Base-by-base conservation (phyloP, 1,140 invertebrate genomes). In the Pemphigus obesinymphae region DNA sequence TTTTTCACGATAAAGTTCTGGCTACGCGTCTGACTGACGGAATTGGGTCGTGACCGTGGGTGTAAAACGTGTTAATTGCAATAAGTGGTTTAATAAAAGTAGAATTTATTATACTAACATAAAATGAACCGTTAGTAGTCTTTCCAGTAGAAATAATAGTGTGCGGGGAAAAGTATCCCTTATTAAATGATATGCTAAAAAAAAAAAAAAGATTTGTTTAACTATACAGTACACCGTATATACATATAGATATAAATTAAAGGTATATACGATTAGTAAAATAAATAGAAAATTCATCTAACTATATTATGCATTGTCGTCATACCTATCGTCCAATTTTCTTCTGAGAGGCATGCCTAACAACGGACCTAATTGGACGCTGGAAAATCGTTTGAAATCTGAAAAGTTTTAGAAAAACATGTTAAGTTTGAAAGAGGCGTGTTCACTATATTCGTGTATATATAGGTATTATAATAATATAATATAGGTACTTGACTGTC, bases 351-450 rank as follows among this genome's bases (percentile, higher is more conserved):
- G 23, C 37, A 55, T 61, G 7, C 37, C 37, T 78, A 78, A 61
- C 3, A 40, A 80, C 13, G 55, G 26, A 40, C 76, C 76, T 80
- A 80, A 29, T 13, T n/a, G 37, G 29, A 20, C n/a, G 17, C 23
- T 63, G 63, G 76, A 63, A 45, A 80, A 80, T 80, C 61, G 75
- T 78, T 78, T 78, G 34, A 78, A 78, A 78, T 55, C 75, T 78
- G 75, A 78, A 78, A 78, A 26, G 10, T 45, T 29, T 13, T 23
- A 78, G n/a, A 37, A 37, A 58, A 26, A 40, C 45, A 29, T 37
- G 37, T 13, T 58, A 40, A 26, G 23, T 45, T 72, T 72, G 43
- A 48, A 45, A 45, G 13, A 31, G n/a, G n/a, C n/a, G n/a, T n/a
- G n/a, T n/a, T n/a, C n/a, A n/a, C n/a, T 17, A 63, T 34, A 70